Evolutionary conservation across 2,888 invertebrate genomes (phyloP).

Genomic region (Camponotus fellah): DNA sequence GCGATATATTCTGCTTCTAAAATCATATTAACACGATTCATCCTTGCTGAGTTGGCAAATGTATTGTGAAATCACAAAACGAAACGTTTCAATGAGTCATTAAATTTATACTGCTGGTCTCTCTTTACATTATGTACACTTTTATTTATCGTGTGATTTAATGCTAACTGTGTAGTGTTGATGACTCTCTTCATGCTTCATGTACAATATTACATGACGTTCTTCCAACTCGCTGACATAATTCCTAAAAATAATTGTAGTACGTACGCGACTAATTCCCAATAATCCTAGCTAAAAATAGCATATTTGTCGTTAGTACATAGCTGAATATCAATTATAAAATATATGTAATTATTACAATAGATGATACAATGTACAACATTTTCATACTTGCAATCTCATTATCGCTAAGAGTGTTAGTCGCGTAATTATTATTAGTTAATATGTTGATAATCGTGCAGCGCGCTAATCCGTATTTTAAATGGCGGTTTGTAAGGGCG

Average conservation of each 20-base stretch:
- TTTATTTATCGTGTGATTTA: conserved; percentile 74
- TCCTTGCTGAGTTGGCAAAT: conserved; percentile 74
- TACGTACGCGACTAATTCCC: conserved; percentile 63
- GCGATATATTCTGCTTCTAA: background rate
- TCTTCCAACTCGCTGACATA: conserved; percentile 72
- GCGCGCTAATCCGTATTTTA: conserved; percentile 47
- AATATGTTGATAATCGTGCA: conserved; percentile 65
- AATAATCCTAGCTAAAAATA: conserved; percentile 72
- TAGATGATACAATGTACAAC: conserved; percentile 80
- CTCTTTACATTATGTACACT: conserved; percentile 85
- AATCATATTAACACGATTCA: conserved; percentile 41
- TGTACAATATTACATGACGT: conserved; percentile 66
- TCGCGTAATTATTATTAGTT: conserved; percentile 61
- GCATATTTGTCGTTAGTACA: conserved; percentile 74
- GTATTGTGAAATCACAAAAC: conserved; percentile 81
- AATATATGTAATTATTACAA: conserved; percentile 78
- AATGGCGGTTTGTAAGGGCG: conserved; percentile 53
- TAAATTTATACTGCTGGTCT: conserved; percentile 83
- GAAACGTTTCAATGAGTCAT: conserved; percentile 81
- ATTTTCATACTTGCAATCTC: conserved; percentile 70
- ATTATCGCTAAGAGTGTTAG: conserved; percentile 65
- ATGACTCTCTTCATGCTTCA: conserved; percentile 68
- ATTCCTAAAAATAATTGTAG: conserved; percentile 67
- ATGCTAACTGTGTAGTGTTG: conserved; percentile 70
- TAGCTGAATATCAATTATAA: conserved; percentile 79